phyloP scores from a whole-genome alignment of 2,113 vertebrate genomes.

The Carettochelys insculpta region DNA sequence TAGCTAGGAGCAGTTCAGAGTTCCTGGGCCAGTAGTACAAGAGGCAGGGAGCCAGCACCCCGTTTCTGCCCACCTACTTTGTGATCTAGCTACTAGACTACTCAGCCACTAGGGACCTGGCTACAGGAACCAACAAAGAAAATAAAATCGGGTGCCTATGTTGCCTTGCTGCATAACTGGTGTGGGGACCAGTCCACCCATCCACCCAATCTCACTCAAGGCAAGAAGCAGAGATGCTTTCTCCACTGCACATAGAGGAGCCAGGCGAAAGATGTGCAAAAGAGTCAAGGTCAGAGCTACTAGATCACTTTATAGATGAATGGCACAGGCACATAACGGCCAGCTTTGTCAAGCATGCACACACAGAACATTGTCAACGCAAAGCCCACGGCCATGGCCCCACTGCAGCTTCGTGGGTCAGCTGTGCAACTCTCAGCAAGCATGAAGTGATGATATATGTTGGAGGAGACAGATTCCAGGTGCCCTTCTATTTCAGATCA shows the following conservation, averaged over 20 bases:
- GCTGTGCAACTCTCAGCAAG: not conserved
- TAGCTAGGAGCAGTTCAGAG: too few species aligned
- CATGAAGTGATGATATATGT: not conserved
- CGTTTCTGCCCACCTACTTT: too few species aligned
- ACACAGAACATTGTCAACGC: fast-evolving
- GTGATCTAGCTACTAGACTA: too few species aligned
- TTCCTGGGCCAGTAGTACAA: too few species aligned
- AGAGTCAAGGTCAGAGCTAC: fast-evolving
- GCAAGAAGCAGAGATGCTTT: not conserved
- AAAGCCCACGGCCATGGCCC: not conserved
- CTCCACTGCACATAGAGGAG: fast-evolving
- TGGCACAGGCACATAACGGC: fast-evolving
- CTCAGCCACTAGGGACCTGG: too few species aligned
- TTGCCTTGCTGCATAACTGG: not conserved
- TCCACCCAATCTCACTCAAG: not conserved
- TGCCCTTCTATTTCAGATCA: not conserved
- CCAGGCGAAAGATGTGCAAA: not conserved
- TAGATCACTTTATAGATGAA: not conserved
- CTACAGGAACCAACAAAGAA: not conserved
- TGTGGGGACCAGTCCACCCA: not conserved
- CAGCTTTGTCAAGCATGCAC: fast-evolving
- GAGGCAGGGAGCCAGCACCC: too few species aligned
- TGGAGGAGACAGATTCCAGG: not conserved
- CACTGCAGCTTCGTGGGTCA: not conserved
- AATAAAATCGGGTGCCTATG: not conserved